Evolutionary conservation across 1,140 invertebrate genomes (phyloP).

Genomic region (Harpegnathos saltator): DNA sequence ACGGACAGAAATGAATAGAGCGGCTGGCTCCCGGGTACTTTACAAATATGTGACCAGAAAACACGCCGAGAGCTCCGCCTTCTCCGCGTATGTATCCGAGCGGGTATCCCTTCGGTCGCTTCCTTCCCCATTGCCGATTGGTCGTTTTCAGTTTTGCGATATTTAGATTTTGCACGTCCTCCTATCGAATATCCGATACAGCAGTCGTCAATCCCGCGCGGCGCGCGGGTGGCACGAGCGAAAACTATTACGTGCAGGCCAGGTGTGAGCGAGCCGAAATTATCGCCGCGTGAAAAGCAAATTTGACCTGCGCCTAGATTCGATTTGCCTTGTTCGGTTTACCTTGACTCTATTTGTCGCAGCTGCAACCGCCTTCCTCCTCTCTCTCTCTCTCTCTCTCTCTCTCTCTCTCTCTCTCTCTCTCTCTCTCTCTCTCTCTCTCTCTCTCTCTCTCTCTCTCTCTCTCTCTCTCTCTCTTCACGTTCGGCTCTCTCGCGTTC

Average conservation of each 20-base stretch:
- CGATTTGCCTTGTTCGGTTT: background rate
- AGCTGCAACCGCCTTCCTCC: too few relatives aligned
- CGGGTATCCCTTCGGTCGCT: background rate
- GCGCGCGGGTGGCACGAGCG: too few relatives aligned
- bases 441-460: too few relatives aligned
- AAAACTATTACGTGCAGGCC: too few relatives aligned
- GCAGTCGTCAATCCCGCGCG: too few relatives aligned
- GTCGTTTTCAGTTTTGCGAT: slow-evolving; percentile 19
- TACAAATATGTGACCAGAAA: slow-evolving; percentile 84
- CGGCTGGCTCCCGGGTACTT: slow-evolving; percentile 78
- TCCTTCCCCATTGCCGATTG: background rate
- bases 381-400: too few relatives aligned
- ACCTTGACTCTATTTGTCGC: background rate
- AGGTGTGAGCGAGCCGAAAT: too few relatives aligned
- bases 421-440: too few relatives aligned
- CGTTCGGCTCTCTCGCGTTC: too few relatives aligned
- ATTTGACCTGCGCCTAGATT: background rate
- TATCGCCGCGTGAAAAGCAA: background rate
- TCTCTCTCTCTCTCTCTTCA: too few relatives aligned
- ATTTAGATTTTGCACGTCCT: slow-evolving; percentile 26
- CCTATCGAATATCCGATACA: slow-evolving; percentile 19
- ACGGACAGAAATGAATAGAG: slow-evolving; percentile 81
- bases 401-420: too few relatives aligned
- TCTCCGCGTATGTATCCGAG: slow-evolving; percentile 12
- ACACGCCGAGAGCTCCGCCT: slow-evolving; percentile 73